A percentile compares a stretch with the other conserved stretches of the same genome.
These are phyloP conservation scores for Drosophila neotestacea DNA, from an alignment of 2,888 invertebrate genomes.

Conservation along the genomic window DNA sequence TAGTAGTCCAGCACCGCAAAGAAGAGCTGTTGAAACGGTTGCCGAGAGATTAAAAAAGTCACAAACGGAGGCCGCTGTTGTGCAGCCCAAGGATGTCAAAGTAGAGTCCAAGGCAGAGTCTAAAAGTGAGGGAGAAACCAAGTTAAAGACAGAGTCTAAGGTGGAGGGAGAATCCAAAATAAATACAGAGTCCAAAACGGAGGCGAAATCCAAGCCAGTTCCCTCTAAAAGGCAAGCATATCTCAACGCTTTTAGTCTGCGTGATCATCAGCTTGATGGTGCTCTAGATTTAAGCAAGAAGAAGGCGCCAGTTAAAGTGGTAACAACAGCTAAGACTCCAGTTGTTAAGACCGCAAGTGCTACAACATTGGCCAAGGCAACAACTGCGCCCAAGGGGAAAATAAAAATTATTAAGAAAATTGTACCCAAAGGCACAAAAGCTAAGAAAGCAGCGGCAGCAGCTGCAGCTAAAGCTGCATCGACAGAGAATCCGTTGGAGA, in stretches of 20 bases:
- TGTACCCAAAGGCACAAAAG: slow-evolving; percentile 81
- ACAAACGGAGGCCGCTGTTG: slow-evolving; percentile 71
- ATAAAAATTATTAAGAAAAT: slow-evolving; percentile 82
- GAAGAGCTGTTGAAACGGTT: slow-evolving; percentile 80
- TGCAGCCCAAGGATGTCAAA: slow-evolving; percentile 21
- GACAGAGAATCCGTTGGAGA: slow-evolving; percentile 5
- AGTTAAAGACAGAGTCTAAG: slow-evolving; percentile 10
- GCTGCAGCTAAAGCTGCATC: slow-evolving; percentile 15
- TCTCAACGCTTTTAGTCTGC: slow-evolving; percentile 76
- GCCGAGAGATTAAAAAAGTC: slow-evolving; percentile 80
- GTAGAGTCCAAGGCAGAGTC: slow-evolving; percentile 3
- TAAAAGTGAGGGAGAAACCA: background rate
- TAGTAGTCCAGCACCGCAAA: slow-evolving; percentile 82
- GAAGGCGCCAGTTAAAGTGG: slow-evolving; percentile 59
- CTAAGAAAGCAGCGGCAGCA: slow-evolving; percentile 59
- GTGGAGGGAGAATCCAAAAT: slow-evolving; percentile 13
- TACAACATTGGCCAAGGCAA: slow-evolving; percentile 60
- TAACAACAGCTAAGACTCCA: slow-evolving; percentile 16
- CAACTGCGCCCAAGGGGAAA: slow-evolving; percentile 72
- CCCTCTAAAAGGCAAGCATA: slow-evolving; percentile 69
- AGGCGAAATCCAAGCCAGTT: slow-evolving; percentile 42
- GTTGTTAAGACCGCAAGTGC: slow-evolving; percentile 13
- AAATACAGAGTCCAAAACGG: slow-evolving; percentile 9
- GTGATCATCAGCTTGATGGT: slow-evolving; percentile 84
- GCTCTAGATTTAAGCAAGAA: slow-evolving; percentile 82